phyloP scores from a whole-genome alignment of 2,113 vertebrate species.

The Tragulus kanchil region DNA sequence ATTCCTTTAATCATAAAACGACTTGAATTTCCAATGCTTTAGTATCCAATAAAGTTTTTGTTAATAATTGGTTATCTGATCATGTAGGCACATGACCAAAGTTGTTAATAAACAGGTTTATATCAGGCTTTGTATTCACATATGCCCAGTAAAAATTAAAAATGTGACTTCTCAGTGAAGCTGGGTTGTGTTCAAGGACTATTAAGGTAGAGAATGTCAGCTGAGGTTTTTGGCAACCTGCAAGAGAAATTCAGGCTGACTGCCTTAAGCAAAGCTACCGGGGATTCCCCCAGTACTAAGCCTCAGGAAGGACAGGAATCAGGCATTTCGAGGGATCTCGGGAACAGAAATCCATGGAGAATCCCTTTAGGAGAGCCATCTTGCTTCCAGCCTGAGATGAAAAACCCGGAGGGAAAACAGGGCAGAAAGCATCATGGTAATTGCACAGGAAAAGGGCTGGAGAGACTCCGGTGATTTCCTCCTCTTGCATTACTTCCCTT shows the following conservation, averaged over 20 bases:
- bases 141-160: neutral
- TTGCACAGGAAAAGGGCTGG: no score
- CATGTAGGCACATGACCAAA: neutral
- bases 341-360: neutral
- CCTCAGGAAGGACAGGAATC: neutral
- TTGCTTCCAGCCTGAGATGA: no score
- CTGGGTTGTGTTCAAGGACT: neutral
- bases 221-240: neutral
- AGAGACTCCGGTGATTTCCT: neutral
- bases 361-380: neutral
- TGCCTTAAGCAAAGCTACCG: neutral
- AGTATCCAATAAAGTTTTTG: neutral
- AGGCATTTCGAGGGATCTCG: neutral
- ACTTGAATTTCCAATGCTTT: neutral
- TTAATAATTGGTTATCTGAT: conserved; percentile 8
- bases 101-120: neutral
- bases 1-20: neutral
- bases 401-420: no score
- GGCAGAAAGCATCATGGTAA: no score
- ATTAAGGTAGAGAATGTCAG: neutral
- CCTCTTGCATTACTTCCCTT: neutral
- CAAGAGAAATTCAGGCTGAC: neutral
- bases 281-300: neutral
- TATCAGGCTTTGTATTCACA: neutral
- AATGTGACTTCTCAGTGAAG: neutral